Conservation (phyloP, 2,888 invertebrate genomes). For the Stenoptilia bipunctidactyla region DNA sequence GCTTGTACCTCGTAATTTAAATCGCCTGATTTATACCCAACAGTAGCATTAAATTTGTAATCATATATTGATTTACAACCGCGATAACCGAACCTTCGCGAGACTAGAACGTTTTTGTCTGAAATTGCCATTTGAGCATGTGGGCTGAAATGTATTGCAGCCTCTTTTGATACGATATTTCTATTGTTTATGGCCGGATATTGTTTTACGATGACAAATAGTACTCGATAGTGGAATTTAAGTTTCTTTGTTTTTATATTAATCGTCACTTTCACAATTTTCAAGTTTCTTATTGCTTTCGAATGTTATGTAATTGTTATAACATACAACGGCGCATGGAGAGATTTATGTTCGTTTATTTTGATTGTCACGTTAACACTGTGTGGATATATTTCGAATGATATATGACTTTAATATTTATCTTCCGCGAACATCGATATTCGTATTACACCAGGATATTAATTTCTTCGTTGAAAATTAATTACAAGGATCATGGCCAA, state of each 20-base stretch:
- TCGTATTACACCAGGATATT: too few relatives aligned
- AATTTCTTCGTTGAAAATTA: background rate
- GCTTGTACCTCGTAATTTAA: conserved; percentile 67
- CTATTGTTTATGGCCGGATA: conserved; percentile 1
- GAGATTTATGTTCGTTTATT: too few relatives aligned
- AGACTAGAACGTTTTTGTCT: conserved; percentile 26
- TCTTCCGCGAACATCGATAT: too few relatives aligned
- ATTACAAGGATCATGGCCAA: background rate
- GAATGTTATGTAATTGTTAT: too few relatives aligned
- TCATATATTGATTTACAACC: conserved; percentile 70
- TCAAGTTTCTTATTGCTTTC: too few relatives aligned
- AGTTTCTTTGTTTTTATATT: too few relatives aligned
- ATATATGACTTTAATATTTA: too few relatives aligned
- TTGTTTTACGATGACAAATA: background rate
- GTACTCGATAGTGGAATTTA: too few relatives aligned
- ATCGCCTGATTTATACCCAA: conserved; percentile 67
- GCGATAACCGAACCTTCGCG: conserved; percentile 59
- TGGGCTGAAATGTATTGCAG: conserved; percentile 21
- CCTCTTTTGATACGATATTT: background rate
- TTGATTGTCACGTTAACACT: too few relatives aligned
- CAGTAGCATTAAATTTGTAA: conserved; percentile 72
- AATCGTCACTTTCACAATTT: too few relatives aligned
- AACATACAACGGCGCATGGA: too few relatives aligned
- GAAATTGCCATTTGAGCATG: conserved; percentile 44
- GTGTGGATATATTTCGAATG: too few relatives aligned